Base-by-base conservation (phyloP, 1,140 invertebrate genomes). In the Rhyzopertha dominica region DNA sequence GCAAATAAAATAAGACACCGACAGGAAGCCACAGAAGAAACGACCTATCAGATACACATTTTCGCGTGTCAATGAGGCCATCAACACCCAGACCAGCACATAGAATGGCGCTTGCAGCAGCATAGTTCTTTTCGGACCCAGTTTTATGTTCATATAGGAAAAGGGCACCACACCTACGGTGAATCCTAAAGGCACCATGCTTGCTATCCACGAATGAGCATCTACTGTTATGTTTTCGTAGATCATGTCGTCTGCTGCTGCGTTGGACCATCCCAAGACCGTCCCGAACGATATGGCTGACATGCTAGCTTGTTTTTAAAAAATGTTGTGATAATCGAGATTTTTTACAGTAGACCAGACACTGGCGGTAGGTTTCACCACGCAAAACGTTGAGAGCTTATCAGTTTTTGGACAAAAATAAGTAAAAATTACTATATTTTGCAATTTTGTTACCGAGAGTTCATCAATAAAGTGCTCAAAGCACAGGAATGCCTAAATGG, bases 21-120 rank as follows among this genome's bases (percentile, higher is more conserved):
- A 44, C 10, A 53, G 46, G 41, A 56, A 56, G 5, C 51, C 51
- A 14, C 42, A 34, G 9, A 54, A 43, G 28, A 53, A 53, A 10
- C 44, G 43, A 10, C 41, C 42, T 2, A 26, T 17, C 9, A 38
- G 20, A 20, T 42, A 32, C 4, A 44, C 9, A 9, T 39, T 12
- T 1, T 12, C 22, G 14, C 18, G 26, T 23, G 28, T 40, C 7
- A 47, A 10, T 9, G 22, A 31, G 2, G 38, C 32, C 8, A 43
- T 41, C 2, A 47, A 3, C 14, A 39, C 23, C 41, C 47, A 53
- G 7, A 23, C 46, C 3, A 51, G 5, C 12, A 55, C 22, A 10
- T 51, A 44, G 9, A 53, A 43, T 4, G 47, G 40, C 3, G 44
- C 26, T 42, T 51, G 37, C 19, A 48, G 19, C 22, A 46, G 12